A percentile compares a stretch with the other conserved stretches of the same genome.
Conservation (phyloP, 2,113 vertebrate genomes). For the Panthera uncia region DNA sequence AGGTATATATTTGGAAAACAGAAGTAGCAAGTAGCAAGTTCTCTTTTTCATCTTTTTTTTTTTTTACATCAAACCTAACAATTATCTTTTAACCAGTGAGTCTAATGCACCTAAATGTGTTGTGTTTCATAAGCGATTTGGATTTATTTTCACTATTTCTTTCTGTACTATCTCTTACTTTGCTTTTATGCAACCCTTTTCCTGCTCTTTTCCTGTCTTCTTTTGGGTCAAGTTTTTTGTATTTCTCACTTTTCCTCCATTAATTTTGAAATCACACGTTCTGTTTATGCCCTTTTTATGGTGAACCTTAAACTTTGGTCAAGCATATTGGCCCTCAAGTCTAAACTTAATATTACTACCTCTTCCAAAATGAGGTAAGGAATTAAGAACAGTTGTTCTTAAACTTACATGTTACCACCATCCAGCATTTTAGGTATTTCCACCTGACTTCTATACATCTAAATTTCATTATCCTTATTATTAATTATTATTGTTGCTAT, state of each 20-base stretch:
- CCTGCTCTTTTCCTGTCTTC: neutral
- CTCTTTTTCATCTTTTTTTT: neutral
- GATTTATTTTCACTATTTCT: neutral
- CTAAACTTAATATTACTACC: neutral
- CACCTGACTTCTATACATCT: neutral
- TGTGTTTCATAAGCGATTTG: neutral
- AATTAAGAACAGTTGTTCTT: neutral
- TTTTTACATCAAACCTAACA: neutral
- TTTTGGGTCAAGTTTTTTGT: neutral
- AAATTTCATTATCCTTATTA: neutral
- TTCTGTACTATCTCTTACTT: neutral
- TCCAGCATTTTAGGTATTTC: neutral
- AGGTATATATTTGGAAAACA: neutral
- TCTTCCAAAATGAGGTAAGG: neutral
- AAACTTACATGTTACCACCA: neutral
- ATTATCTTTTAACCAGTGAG: neutral
- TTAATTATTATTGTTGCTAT: neutral
- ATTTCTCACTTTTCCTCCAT: neutral
- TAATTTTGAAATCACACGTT: constrained; percentile 18
- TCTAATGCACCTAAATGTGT: neutral
- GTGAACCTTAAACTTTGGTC: neutral
- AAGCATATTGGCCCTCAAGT: neutral
- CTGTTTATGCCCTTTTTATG: neutral
- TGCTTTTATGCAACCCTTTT: neutral
- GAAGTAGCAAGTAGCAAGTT: neutral